Percentiles rank a stretch among this genome's conserved stretches.
phyloP scores from a whole-genome alignment of 2,888 invertebrate genomes.

The Scaptomyza tumidula region DNA sequence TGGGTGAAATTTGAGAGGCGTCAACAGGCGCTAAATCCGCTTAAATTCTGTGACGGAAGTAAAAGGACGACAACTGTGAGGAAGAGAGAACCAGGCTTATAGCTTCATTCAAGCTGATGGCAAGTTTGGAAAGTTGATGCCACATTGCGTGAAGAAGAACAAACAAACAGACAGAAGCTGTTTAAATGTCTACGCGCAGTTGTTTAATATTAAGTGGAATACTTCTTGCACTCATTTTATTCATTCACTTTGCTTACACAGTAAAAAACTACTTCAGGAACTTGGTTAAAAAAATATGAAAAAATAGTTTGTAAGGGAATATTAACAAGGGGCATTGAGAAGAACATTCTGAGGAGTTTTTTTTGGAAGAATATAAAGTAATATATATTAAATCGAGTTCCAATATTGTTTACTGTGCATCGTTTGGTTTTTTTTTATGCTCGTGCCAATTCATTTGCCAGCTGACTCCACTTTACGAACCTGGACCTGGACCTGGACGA shows the following conservation, averaged over 20 bases:
- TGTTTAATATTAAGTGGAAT: conserved; percentile 40
- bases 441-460: conserved; percentile 79
- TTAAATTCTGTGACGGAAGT: conserved; percentile 72
- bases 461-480: conserved; percentile 66
- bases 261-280: neutral
- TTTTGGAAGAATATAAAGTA: too few species aligned
- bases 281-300: neutral
- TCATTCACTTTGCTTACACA: neutral
- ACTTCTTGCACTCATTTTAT: conserved; percentile 44
- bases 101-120: conserved; percentile 34
- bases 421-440: conserved; percentile 24
- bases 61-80: conserved; percentile 3
- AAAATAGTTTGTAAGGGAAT: too few species aligned
- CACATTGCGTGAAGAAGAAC: conserved; percentile 49
- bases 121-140: conserved; percentile 45
- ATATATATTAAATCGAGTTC: too few species aligned
- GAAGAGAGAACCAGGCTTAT: conserved; percentile 11
- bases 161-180: conserved; percentile 54
- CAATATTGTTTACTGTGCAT: conserved; percentile 20
- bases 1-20: conserved; percentile 81
- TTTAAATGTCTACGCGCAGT: conserved; percentile 23
- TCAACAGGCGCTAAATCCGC: conserved; percentile 82
- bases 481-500: conserved; percentile 12
- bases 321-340: too few species aligned
- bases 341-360: too few species aligned